Evolutionary conservation across 2,797 vertebrate species (phyloP).

Genomic region (Lutjanus argentimaculatus): DNA sequence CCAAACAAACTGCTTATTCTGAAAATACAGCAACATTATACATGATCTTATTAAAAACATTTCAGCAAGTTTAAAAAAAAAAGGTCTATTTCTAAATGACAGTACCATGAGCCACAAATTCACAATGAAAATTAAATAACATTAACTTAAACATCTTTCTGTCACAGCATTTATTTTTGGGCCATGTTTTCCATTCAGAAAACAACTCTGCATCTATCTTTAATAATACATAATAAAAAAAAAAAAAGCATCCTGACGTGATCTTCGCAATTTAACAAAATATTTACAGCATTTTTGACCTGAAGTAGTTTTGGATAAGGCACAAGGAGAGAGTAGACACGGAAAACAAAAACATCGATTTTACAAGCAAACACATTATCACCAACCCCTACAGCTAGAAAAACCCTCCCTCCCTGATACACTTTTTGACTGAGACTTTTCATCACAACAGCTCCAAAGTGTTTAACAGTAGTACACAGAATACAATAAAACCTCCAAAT

Average conservation of each 20-base stretch:
- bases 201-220: constrained; percentile 81
- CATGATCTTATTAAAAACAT: constrained; percentile 84
- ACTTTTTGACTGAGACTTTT: constrained; percentile 82
- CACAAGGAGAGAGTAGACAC: constrained; percentile 92
- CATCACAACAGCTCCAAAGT: constrained; percentile 83
- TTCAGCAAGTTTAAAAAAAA: constrained; percentile 77
- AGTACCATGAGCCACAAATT: constrained; percentile 88
- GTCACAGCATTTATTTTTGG: constrained; percentile 92
- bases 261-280: constrained; percentile 84
- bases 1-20: constrained; percentile 85
- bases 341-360: constrained; percentile 80
- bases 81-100: constrained; percentile 82
- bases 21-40: constrained; percentile 89
- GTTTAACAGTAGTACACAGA: constrained; percentile 88
- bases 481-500: constrained; percentile 77
- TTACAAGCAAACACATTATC: constrained; percentile 82
- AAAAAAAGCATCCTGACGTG: constrained; percentile 84
- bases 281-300: constrained; percentile 95
- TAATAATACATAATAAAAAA: constrained; percentile 71
- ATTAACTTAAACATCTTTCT: constrained; percentile 89
- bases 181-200: constrained; percentile 80
- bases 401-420: constrained; percentile 87
- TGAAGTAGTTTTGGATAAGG: constrained; percentile 97
- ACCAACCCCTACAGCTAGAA: constrained; percentile 87
- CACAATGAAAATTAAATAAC: constrained; percentile 90